Evolutionary conservation across 1,140 invertebrate genomes (phyloP).

Genomic region (Monomorium pharaonis): DNA sequence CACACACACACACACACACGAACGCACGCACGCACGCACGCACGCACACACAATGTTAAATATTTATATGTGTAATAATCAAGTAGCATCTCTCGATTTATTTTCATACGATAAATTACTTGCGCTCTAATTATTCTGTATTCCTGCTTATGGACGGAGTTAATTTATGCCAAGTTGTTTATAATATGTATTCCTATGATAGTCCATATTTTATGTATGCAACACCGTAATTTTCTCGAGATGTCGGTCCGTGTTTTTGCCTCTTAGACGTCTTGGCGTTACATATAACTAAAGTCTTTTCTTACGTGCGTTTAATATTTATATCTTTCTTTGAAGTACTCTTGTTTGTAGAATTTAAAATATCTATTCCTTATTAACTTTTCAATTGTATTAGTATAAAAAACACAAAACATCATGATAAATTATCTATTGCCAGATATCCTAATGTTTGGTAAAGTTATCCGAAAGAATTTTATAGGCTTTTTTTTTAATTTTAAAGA

Average conservation of each 20-base stretch:
- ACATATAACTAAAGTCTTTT: slow-evolving; percentile 61
- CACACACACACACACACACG: no score
- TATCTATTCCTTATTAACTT: not conserved
- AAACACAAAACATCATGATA: not conserved
- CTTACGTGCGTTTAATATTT: slow-evolving; percentile 70
- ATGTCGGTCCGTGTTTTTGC: slow-evolving; percentile 56
- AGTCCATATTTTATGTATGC: slow-evolving; percentile 41
- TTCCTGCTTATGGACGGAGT: slow-evolving; percentile 14
- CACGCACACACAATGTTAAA: not conserved
- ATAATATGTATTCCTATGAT: slow-evolving; percentile 43
- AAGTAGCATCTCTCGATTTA: not conserved
- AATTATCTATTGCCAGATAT: not conserved
- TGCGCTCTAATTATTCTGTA: slow-evolving; percentile 29
- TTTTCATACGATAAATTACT: slow-evolving; percentile 7
- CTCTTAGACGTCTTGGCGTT: slow-evolving; percentile 30
- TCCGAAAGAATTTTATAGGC: not conserved
- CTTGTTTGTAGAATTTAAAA: not conserved
- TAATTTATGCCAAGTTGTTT: slow-evolving; percentile 53
- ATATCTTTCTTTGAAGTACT: slow-evolving; percentile 26
- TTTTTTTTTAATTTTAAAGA: not conserved
- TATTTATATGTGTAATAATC: not conserved
- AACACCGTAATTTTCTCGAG: slow-evolving; percentile 62
- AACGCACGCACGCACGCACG: no score
- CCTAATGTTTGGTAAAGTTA: no score
- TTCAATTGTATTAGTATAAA: not conserved